Conservation (phyloP, 1,140 invertebrate genomes). For the Bombus waltoni region DNA sequence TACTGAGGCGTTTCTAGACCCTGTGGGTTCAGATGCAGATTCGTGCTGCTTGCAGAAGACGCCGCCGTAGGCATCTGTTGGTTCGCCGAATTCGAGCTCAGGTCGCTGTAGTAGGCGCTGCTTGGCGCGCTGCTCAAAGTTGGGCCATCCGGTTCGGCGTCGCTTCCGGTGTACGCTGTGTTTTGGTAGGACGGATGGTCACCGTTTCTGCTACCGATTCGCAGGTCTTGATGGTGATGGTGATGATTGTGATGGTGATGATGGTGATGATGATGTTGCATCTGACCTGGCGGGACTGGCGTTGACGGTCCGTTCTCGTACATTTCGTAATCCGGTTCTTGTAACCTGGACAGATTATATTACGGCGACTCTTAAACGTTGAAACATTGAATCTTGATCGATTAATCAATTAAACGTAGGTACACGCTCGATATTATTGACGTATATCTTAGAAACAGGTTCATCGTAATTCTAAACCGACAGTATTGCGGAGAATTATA, state of each 20-base stretch:
- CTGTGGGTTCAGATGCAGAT: conserved; percentile 74
- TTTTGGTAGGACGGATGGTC: conserved; percentile 87
- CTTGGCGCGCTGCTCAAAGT: conserved; percentile 86
- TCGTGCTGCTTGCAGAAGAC: conserved; percentile 45
- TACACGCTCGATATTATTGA: not conserved
- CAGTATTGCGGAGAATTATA: not conserved
- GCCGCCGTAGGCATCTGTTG: conserved; percentile 69
- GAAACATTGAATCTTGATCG: not conserved
- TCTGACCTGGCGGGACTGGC: conserved; percentile 72
- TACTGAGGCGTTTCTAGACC: conserved; percentile 76
- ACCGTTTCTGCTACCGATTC: conserved; percentile 79
- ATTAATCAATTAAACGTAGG: not conserved
- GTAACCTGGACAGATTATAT: conserved; percentile 72
- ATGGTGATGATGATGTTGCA: conserved; percentile 76
- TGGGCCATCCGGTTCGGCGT: conserved; percentile 86
- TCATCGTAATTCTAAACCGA: not conserved
- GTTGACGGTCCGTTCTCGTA: conserved; percentile 80
- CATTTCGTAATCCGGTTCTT: conserved; percentile 82
- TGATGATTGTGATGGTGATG: conserved; percentile 72
- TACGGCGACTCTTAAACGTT: not conserved
- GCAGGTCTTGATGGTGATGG: conserved; percentile 70
- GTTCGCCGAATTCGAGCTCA: conserved; percentile 78
- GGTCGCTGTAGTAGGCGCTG: conserved; percentile 88
- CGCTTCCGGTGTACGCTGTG: conserved; percentile 86
- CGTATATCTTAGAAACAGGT: no score